Conservation (phyloP, 2,113 vertebrate species). For the Stercorarius parasiticus region DNA sequence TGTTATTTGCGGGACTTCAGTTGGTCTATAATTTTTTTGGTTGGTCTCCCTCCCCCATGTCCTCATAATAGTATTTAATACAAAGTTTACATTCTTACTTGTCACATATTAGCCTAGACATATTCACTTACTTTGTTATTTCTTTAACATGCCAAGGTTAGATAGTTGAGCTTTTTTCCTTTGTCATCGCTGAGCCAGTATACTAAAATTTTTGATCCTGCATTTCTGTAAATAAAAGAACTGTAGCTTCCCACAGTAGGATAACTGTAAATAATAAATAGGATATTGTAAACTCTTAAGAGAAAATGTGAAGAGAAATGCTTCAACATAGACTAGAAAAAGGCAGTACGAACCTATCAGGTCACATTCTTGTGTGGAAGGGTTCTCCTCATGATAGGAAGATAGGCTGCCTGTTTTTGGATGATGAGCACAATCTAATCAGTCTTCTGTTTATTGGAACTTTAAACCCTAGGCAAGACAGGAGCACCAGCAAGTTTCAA, state of each 20-base stretch:
- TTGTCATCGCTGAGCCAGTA: neutral
- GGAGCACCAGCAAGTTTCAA: neutral
- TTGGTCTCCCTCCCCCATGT: neutral
- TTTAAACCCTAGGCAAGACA: neutral
- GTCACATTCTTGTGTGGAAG: neutral
- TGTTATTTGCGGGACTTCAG: neutral
- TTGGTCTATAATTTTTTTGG: neutral
- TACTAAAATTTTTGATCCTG: neutral
- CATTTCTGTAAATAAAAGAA: neutral
- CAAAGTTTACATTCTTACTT: neutral
- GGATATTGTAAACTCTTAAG: neutral
- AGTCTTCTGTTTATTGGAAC: neutral
- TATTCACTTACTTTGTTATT: neutral
- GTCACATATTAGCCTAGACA: neutral
- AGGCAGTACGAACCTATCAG: neutral
- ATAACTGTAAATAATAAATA: neutral
- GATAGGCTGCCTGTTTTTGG: neutral
- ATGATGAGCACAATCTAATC: neutral
- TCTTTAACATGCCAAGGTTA: neutral
- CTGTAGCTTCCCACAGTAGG: neutral
- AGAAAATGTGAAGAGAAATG: neutral
- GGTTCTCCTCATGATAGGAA: neutral
- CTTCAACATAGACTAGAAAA: neutral
- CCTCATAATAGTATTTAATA: neutral
- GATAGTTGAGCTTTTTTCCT: neutral